These are phyloP conservation scores for Candoia aspera DNA, from an alignment of 2,113 vertebrate species.

Conservation along the genomic window DNA sequence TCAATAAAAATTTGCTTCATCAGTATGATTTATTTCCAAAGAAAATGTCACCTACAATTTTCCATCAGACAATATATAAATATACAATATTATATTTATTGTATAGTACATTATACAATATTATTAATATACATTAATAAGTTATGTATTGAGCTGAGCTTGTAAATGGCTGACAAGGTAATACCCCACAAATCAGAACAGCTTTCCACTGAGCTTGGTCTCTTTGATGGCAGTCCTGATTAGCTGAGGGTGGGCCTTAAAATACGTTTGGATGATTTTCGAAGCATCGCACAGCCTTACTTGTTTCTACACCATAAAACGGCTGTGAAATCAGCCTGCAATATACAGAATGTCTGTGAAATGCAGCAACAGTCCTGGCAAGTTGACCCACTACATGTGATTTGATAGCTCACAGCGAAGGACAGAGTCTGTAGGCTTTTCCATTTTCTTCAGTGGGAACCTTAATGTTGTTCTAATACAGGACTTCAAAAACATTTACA, in stretches of 20 bases:
- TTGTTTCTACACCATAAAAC: neutral
- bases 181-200: neutral
- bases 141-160: neutral
- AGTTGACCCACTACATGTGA: neutral
- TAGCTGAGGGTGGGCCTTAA: neutral
- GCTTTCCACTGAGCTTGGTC: neutral
- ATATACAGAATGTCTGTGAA: neutral
- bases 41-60: neutral
- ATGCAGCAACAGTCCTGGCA: slow-evolving; percentile 24
- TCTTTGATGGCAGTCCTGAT: neutral
- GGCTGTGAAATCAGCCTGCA: slow-evolving; percentile 1
- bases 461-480: slow-evolving; percentile 39
- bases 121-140: no score
- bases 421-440: neutral
- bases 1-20: no score
- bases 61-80: neutral
- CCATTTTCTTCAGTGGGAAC: slow-evolving; percentile 51
- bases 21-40: no score
- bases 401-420: neutral
- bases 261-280: neutral
- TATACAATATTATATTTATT: neutral
- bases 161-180: neutral
- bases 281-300: neutral
- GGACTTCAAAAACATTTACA: slow-evolving; percentile 54
- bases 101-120: no score